These are phyloP conservation scores for Hylaeus anthracinus DNA, from an alignment of 1,140 invertebrate genomes.

Conservation along the genomic window DNA sequence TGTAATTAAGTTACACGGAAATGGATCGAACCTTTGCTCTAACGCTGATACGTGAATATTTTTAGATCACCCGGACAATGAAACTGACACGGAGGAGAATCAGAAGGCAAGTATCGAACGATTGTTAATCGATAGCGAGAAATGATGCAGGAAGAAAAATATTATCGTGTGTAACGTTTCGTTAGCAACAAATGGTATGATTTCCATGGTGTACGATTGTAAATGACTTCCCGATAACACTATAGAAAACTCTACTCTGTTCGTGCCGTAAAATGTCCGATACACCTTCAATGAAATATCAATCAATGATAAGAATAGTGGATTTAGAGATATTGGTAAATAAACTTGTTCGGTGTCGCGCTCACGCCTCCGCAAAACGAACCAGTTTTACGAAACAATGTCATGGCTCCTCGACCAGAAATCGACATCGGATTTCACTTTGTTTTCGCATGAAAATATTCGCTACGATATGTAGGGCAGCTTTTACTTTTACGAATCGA, in stretches of 20 bases:
- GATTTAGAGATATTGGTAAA: not conserved
- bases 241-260: no score
- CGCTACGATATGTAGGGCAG: no score
- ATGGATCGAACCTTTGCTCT: not conserved
- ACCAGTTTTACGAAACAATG: conserved; percentile 5
- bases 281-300: not conserved
- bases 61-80: conserved; percentile 53
- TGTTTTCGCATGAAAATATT: not conserved
- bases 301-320: not conserved
- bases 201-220: not conserved
- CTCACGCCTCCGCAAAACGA: not conserved
- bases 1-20: not conserved
- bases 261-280: no score
- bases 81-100: conserved; percentile 14
- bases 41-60: not conserved
- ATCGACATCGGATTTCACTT: conserved; percentile 36
- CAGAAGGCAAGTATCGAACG: conserved; percentile 47
- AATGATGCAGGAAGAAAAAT: not conserved
- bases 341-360: not conserved
- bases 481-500: no score
- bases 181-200: not conserved
- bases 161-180: no score
- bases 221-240: not conserved
- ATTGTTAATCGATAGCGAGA: not conserved
- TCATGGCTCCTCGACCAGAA: not conserved